Percentiles rank a stretch among this genome's conserved stretches.
Conservation (phyloP, 2,113 vertebrate genomes). For the Smithornis capensis region DNA sequence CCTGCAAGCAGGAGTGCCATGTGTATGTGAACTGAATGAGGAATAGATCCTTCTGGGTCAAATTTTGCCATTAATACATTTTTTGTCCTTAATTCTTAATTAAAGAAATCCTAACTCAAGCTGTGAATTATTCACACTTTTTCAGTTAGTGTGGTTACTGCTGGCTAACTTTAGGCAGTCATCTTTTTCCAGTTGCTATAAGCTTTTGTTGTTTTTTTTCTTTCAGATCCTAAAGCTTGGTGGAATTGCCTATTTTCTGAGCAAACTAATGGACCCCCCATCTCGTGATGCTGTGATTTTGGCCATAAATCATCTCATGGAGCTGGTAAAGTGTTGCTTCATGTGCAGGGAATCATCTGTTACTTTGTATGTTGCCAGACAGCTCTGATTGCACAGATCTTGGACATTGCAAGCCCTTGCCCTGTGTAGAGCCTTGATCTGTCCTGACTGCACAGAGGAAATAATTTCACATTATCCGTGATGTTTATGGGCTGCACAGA, state of each 20-base stretch:
- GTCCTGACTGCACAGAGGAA: neutral
- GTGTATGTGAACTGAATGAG: neutral
- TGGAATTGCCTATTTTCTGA: constrained; percentile 86
- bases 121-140: neutral
- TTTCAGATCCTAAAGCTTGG: constrained; percentile 91
- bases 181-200: neutral
- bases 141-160: neutral
- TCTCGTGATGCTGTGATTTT: constrained; percentile 83
- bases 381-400: neutral
- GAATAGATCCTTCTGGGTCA: neutral
- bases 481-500: neutral
- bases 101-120: neutral
- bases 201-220: neutral
- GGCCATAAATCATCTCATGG: constrained; percentile 89
- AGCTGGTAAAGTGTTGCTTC: constrained; percentile 80
- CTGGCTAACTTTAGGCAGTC: neutral
- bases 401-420: accelerated
- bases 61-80: neutral
- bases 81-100: neutral
- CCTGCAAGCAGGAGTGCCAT: neutral
- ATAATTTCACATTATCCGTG: accelerated
- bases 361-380: neutral
- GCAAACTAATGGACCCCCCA: constrained; percentile 89
- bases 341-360: neutral
- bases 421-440: neutral